Evolutionary conservation across 2,888 invertebrate species (phyloP).

Genomic region (Aleiodes testaceus): DNA sequence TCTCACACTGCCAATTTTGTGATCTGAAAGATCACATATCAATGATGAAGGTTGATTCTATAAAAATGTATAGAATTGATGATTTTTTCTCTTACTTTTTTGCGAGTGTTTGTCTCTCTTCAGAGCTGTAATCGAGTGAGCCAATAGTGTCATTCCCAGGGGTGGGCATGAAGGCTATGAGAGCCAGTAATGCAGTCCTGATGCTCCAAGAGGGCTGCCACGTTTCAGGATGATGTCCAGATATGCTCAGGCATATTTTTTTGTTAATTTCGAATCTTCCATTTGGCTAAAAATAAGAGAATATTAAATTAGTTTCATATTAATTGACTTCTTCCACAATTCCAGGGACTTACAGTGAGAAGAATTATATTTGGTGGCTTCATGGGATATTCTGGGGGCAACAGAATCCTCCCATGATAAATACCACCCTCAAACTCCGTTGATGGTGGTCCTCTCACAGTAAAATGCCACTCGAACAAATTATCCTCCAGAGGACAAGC

Average conservation of each 20-base stretch:
- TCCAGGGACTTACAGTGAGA: slow-evolving; percentile 80
- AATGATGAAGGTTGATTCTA: slow-evolving; percentile 19
- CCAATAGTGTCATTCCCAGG: slow-evolving; percentile 93
- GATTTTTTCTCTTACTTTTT: slow-evolving; percentile 77
- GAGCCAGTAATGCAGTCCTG: slow-evolving; percentile 90
- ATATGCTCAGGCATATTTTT: slow-evolving; percentile 96
- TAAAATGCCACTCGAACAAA: slow-evolving; percentile 98
- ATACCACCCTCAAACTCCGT: slow-evolving; percentile 93
- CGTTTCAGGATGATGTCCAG: slow-evolving; percentile 97
- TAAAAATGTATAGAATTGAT: slow-evolving; percentile 27
- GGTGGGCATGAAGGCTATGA: slow-evolving; percentile 96
- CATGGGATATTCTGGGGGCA: slow-evolving; percentile 97
- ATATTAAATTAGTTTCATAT: background rate
- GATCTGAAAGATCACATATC: slow-evolving; percentile 72
- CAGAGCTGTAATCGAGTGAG: slow-evolving; percentile 89
- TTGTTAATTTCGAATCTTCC: slow-evolving; percentile 94
- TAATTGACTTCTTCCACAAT: background rate
- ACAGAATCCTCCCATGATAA: slow-evolving; percentile 92
- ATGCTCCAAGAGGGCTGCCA: slow-evolving; percentile 99
- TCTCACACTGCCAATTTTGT: slow-evolving; percentile 77
- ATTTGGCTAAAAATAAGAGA: slow-evolving; percentile 80
- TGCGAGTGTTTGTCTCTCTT: slow-evolving; percentile 87
- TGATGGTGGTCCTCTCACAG: slow-evolving; percentile 90
- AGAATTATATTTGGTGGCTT: slow-evolving; percentile 96
- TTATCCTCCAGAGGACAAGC: slow-evolving; percentile 95